Conservation (phyloP, 2,888 invertebrate species). For the Molorchus minor region DNA sequence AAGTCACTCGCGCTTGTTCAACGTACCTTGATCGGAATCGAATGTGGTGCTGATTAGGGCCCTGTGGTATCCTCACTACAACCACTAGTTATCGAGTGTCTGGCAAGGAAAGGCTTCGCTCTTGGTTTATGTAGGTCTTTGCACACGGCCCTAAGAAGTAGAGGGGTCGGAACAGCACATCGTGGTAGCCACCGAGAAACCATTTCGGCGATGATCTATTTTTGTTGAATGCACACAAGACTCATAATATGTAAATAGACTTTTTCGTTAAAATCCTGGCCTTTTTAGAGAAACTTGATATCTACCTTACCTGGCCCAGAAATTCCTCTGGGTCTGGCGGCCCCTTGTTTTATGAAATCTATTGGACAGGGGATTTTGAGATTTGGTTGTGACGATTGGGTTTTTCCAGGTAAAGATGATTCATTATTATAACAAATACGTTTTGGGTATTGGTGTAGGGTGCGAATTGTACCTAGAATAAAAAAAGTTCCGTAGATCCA, state of each 20-base stretch:
- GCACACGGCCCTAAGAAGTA: slow-evolving; percentile 67
- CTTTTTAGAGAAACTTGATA: slow-evolving; percentile 61
- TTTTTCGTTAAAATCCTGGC: slow-evolving; percentile 60
- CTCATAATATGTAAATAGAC: slow-evolving; percentile 53
- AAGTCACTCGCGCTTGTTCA: slow-evolving; percentile 42
- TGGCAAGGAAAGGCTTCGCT: slow-evolving; percentile 62
- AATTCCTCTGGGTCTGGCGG: neutral
- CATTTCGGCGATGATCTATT: slow-evolving; percentile 64
- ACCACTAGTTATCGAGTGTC: slow-evolving; percentile 71
- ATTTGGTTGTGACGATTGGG: too few species aligned
- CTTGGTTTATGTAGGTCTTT: slow-evolving; percentile 70
- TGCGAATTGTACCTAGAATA: too few species aligned
- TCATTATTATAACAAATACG: too few species aligned
- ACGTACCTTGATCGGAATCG: slow-evolving; percentile 63
- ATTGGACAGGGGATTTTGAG: neutral
- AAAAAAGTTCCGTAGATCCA: too few species aligned
- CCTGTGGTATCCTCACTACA: slow-evolving; percentile 66
- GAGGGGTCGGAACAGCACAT: slow-evolving; percentile 48
- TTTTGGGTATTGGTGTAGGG: too few species aligned
- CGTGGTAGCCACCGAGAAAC: slow-evolving; percentile 60
- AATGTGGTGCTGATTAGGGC: slow-evolving; percentile 56
- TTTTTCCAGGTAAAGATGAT: too few species aligned
- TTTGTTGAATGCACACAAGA: slow-evolving; percentile 62
- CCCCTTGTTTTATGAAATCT: neutral
- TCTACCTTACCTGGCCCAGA: slow-evolving; percentile 45